Evolutionary conservation across 2,113 vertebrate genomes (phyloP).

Genomic region (Diadophis punctatus): DNA sequence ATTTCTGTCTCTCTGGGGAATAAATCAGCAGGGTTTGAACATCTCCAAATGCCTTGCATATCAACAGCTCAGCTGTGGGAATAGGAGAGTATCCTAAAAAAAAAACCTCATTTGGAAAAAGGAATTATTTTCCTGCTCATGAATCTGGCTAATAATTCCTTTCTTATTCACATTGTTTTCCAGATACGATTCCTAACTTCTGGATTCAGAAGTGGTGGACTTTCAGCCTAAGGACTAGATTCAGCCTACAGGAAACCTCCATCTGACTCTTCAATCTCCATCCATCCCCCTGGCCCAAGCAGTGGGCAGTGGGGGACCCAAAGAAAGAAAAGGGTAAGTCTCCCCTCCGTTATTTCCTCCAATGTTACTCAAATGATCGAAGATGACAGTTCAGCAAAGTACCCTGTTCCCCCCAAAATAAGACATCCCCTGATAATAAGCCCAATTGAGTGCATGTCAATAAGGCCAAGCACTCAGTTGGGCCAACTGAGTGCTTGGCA

Average conservation of each 20-base stretch:
- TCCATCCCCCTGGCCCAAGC: background rate
- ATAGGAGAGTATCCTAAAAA: background rate
- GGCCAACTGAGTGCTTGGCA: too few relatives aligned
- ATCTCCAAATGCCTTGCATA: background rate
- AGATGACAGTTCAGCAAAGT: background rate
- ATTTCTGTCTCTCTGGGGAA: background rate
- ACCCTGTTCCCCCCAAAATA: too few relatives aligned
- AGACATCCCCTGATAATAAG: too few relatives aligned
- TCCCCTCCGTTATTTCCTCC: background rate
- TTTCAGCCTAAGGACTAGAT: background rate
- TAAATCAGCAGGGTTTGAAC: conserved; percentile 9
- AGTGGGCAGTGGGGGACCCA: background rate
- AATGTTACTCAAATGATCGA: background rate
- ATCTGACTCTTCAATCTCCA: background rate
- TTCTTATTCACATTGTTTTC: background rate
- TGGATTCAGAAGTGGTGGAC: background rate
- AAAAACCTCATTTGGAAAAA: background rate
- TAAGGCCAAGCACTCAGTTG: too few relatives aligned
- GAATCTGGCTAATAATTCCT: background rate
- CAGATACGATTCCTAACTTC: background rate
- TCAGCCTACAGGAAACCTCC: too few relatives aligned
- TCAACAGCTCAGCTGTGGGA: background rate
- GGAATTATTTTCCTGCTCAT: background rate
- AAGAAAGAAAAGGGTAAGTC: background rate
- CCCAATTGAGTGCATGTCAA: too few relatives aligned